Evolutionary conservation across 2,888 invertebrate species (phyloP).

Genomic region (Erebia palarica): DNA sequence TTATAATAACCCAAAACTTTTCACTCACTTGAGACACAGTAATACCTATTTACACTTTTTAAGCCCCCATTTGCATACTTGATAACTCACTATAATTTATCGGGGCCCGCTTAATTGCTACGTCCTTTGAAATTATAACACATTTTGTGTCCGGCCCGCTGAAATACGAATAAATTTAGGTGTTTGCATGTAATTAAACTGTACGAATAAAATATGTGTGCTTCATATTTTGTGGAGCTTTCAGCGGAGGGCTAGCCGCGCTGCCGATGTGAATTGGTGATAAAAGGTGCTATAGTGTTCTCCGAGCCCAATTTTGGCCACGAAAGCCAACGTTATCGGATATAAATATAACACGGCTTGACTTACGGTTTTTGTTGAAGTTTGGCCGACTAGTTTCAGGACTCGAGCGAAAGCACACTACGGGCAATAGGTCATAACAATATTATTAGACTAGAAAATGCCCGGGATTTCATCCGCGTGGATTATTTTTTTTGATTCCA

Average conservation of each 20-base stretch:
- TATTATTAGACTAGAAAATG: no score
- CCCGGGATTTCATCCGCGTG: no score
- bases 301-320: no score
- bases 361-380: no score
- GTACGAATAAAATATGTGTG: slow-evolving; percentile 14
- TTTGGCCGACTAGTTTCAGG: no score
- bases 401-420: no score
- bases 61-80: slow-evolving; percentile 46
- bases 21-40: slow-evolving; percentile 23
- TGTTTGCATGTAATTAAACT: slow-evolving; percentile 27
- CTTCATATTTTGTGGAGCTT: slow-evolving; percentile 14
- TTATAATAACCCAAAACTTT: slow-evolving; percentile 4
- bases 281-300: no score
- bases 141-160: slow-evolving; percentile 25
- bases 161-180: slow-evolving; percentile 26
- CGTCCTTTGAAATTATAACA: slow-evolving; percentile 42
- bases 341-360: no score
- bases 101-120: slow-evolving; percentile 42
- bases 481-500: no score
- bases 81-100: slow-evolving; percentile 49
- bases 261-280: no score
- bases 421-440: no score
- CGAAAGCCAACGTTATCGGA: no score
- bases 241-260: not conserved
- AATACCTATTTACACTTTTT: slow-evolving; percentile 43